Conservation (phyloP, 1,140 invertebrate genomes). For the Aradophagus sp. region DNA sequence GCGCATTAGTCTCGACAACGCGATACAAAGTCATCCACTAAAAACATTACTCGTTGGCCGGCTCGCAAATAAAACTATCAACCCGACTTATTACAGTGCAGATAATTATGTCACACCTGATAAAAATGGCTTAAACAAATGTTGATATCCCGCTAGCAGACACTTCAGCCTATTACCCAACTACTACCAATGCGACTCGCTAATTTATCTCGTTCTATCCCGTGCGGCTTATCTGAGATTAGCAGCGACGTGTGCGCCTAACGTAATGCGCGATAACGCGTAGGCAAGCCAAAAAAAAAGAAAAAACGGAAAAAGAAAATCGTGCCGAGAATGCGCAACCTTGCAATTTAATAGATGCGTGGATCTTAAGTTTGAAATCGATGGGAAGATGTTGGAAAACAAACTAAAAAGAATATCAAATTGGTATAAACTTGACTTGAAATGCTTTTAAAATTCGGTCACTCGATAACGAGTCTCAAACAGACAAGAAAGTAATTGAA, state of each 20-base stretch:
- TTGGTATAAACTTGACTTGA: too few species aligned
- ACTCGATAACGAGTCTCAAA: too few species aligned
- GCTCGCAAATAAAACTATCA: constrained; percentile 3
- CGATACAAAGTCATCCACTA: not conserved
- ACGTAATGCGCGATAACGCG: constrained; percentile 1
- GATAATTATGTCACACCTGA: constrained; percentile 14
- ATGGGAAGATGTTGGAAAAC: too few species aligned
- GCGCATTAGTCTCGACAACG: not conserved
- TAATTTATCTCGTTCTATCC: constrained; percentile 31
- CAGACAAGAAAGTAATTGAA: too few species aligned
- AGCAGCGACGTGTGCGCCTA: not conserved
- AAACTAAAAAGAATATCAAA: too few species aligned
- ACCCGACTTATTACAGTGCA: constrained; percentile 2
- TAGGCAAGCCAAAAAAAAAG: too few species aligned
- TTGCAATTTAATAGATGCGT: too few species aligned
- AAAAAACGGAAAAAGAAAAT: too few species aligned
- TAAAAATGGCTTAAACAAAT: constrained; percentile 23
- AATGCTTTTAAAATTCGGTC: too few species aligned
- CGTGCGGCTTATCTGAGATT: constrained; percentile 15
- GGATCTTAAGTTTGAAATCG: too few species aligned
- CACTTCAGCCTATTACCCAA: constrained; percentile 14
- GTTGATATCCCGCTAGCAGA: constrained; percentile 5
- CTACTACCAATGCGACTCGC: constrained; percentile 6
- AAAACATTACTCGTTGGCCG: not conserved
- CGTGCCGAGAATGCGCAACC: too few species aligned